phyloP scores from a whole-genome alignment of 2,888 invertebrate genomes.

The Deilephila elpenor region DNA sequence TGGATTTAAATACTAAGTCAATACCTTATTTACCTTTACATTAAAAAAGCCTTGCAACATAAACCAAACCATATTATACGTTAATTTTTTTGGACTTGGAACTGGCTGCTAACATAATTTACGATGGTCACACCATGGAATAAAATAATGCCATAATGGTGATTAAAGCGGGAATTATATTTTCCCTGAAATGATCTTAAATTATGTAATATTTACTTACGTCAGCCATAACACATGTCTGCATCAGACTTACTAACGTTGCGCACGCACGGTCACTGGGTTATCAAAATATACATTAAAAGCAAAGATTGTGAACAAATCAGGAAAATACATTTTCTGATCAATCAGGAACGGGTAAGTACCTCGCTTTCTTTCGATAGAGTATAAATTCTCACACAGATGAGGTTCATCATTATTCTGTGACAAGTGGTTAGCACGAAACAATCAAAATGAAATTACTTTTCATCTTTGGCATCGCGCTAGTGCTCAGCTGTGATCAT shows the following conservation, averaged over 20 bases:
- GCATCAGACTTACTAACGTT: too few species aligned
- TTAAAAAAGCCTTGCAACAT: too few species aligned
- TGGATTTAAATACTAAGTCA: too few species aligned
- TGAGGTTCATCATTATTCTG: constrained; percentile 10
- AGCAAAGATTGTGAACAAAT: background rate
- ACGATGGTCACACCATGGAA: too few species aligned
- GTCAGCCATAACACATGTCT: background rate
- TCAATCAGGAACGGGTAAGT: constrained; percentile 16
- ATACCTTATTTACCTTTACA: too few species aligned
- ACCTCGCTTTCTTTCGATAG: constrained; percentile 18
- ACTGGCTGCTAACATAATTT: too few species aligned
- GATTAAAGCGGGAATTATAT: too few species aligned
- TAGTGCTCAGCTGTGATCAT: constrained; percentile 44
- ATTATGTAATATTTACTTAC: background rate
- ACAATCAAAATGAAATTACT: constrained; percentile 27
- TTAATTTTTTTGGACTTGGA: too few species aligned
- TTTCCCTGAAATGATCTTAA: too few species aligned
- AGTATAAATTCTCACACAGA: constrained; percentile 28
- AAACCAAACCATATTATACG: too few species aligned
- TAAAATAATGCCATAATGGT: too few species aligned
- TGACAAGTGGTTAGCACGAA: background rate
- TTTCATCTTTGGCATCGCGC: constrained; percentile 37
- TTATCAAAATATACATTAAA: background rate
- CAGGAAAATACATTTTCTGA: background rate
- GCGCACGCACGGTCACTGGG: background rate